Base-by-base conservation (phyloP, 2,113 vertebrate species). In the Lamprologus ornatipinnis region DNA sequence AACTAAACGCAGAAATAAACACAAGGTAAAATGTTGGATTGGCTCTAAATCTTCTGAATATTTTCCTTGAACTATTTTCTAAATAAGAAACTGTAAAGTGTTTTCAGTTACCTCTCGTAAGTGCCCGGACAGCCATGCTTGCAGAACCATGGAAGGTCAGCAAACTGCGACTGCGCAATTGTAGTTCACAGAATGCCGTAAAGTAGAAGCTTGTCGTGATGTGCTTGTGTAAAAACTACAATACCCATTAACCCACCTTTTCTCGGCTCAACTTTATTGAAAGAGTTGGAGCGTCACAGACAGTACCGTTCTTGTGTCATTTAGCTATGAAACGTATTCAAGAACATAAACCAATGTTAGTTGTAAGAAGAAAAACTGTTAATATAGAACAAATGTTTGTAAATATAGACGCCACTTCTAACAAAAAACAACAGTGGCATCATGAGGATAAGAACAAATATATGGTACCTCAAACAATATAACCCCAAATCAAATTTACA, bases 71-170 rank as follows among this genome's bases (percentile, higher is more conserved):
- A 13, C 60, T 13, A 21, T 37, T 65, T 21, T 37, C 60, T 13
- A 21, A 65, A 65, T 7, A 21, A 65, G 13, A 37, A 65, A n/a
- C 60, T 35, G 31, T 65, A 65, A 65, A 21, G 10, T 8, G 33
- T 37, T 37, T 37, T 37, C 60, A 63, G 11, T 37, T 65, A 97
- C 97, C 96, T 96, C 90, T 96, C 1, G 84, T 79, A 7, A 96
- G 60, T 1, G 91, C 63, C 40, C 94, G 91, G 1, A 90, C 21
- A 2, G 96, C 96, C 97, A 97, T 97, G 95, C 92, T 95, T 82
- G 57, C 31, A 40, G 49, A 28, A 51, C 87, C 49, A 80, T 75
- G 55, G 92, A 95, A 93, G 94, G 94, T 95, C 93, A 94, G 60
- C 12, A 9, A 12, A 54, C 53, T 68, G 89, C 93, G 88, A 13